A percentile compares a stretch with the other conserved stretches of the same genome.
phyloP scores from a whole-genome alignment of 2,888 invertebrate species.

The Lepetodrilus schrolli region DNA sequence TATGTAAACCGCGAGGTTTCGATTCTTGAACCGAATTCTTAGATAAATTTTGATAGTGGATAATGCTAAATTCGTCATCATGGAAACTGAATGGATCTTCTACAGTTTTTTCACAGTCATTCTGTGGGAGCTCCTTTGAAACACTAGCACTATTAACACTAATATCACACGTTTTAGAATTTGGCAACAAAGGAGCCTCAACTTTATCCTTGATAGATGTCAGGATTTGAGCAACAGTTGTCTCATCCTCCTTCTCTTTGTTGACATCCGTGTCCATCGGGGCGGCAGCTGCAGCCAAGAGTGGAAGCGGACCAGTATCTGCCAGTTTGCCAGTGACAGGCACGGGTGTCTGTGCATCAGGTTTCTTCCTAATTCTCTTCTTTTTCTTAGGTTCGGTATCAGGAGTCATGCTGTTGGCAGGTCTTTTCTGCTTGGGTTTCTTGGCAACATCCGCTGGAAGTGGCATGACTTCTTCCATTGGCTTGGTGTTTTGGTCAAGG shows the following conservation, averaged over 20 bases:
- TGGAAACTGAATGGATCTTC: constrained; percentile 13
- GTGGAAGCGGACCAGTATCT: not conserved
- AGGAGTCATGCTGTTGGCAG: not conserved
- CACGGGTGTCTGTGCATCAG: not conserved
- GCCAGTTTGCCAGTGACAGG: not conserved
- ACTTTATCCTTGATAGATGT: not conserved
- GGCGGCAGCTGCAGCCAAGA: not conserved
- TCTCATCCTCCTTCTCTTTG: not conserved
- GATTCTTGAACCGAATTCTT: constrained; percentile 2
- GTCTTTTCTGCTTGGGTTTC: not conserved
- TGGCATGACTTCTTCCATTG: constrained; percentile 25
- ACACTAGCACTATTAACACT: not conserved
- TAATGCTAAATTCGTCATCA: not conserved
- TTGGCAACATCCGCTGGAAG: constrained; percentile 21
- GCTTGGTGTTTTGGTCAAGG: constrained; percentile 18
- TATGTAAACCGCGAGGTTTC: not conserved
- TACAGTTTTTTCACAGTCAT: no score
- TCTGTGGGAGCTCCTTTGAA: not conserved
- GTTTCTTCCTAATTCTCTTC: constrained; percentile 29
- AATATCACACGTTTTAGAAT: not conserved
- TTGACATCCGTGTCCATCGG: not conserved
- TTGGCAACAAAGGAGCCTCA: not conserved
- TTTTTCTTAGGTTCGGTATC: constrained; percentile 27
- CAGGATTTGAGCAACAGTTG: constrained; percentile 14
- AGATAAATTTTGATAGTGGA: not conserved